A percentile compares a stretch with the other conserved stretches of the same genome.
Conservation (phyloP, 2,113 vertebrate species). For the Murina feae region DNA sequence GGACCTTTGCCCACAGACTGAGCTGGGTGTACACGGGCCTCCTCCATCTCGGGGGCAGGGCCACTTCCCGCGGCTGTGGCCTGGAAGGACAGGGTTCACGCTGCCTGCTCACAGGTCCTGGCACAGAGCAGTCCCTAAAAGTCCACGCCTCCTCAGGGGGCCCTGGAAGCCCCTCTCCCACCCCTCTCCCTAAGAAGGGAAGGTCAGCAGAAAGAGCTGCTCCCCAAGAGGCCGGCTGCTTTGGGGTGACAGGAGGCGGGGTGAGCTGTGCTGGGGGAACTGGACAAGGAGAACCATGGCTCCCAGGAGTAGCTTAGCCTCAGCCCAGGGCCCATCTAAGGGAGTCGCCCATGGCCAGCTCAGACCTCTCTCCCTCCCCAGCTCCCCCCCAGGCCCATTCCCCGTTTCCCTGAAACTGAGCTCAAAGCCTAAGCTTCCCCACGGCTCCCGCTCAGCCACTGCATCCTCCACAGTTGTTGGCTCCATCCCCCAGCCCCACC, state of each 20-base stretch:
- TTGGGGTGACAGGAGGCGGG: not conserved
- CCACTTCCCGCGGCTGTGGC: fast-evolving
- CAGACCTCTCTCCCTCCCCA: too few species aligned
- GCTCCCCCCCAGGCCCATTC: fast-evolving
- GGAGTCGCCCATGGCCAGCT: not conserved
- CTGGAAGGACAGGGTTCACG: not conserved
- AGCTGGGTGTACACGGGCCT: not conserved
- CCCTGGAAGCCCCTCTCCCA: too few species aligned
- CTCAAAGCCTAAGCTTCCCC: not conserved
- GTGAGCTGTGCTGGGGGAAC: not conserved
- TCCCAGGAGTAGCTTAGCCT: not conserved
- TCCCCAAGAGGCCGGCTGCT: not conserved
- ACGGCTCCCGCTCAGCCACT: not conserved
- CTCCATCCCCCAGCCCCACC: not conserved
- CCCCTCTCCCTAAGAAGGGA: not conserved
- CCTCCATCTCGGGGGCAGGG: too few species aligned
- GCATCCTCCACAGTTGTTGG: not conserved
- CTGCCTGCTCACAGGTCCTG: not conserved
- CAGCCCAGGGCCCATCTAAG: not conserved
- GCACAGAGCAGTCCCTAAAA: not conserved
- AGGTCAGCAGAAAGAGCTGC: not conserved
- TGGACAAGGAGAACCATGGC: not conserved
- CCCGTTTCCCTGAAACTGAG: not conserved
- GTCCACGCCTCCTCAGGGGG: not conserved
- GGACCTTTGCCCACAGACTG: not conserved